Conservation (phyloP, 2,888 invertebrate genomes). For the Pollenia labialis region DNA sequence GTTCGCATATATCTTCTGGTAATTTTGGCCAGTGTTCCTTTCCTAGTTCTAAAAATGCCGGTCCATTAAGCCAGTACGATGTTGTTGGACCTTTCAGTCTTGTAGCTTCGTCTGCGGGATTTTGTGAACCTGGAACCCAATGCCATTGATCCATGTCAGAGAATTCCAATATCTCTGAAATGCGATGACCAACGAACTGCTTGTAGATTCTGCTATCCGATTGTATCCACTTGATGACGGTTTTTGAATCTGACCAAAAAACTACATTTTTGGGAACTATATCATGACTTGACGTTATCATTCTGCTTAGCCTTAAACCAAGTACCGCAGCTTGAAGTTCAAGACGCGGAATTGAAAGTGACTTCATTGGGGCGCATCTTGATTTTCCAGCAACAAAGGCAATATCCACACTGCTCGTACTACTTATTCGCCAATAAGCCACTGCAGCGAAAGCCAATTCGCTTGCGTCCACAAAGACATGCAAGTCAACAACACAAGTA, state of each 20-base stretch:
- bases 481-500: no score
- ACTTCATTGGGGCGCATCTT: no score
- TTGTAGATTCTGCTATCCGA: slow-evolving; percentile 45
- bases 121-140: slow-evolving; percentile 50
- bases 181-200: slow-evolving; percentile 53
- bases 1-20: slow-evolving; percentile 16
- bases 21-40: slow-evolving; percentile 23
- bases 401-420: slow-evolving; percentile 2
- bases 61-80: slow-evolving; percentile 37
- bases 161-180: slow-evolving; percentile 43
- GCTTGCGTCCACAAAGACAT: slow-evolving; percentile 47
- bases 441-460: slow-evolving; percentile 48
- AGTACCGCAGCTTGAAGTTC: no score
- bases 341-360: no score
- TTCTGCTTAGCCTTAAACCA: no score
- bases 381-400: slow-evolving; percentile 7
- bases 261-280: neutral
- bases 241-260: slow-evolving; percentile 43
- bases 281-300: no score
- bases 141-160: slow-evolving; percentile 31
- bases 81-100: neutral
- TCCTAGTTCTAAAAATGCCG: slow-evolving; percentile 7
- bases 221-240: neutral
- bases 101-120: slow-evolving; percentile 47
- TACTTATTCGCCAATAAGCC: slow-evolving; percentile 26